Conservation (phyloP, 2,113 vertebrate genomes). For the Panthera leo region DNA sequence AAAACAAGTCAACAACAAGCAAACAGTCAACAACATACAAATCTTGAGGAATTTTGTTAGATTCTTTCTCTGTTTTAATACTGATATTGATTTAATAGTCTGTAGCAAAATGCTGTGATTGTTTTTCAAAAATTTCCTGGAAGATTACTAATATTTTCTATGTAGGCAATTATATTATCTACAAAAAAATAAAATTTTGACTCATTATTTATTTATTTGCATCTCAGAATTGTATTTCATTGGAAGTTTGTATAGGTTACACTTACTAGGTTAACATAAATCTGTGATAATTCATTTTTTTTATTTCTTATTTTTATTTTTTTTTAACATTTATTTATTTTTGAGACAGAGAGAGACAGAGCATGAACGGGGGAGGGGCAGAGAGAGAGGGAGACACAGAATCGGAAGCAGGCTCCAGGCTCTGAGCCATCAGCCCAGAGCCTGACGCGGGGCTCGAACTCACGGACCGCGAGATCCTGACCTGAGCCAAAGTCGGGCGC, state of each 20-base stretch:
- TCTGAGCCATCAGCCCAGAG: no score
- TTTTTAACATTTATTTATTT: no score
- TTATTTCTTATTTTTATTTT: no score
- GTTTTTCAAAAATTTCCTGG: background rate
- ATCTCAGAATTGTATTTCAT: background rate
- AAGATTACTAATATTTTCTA: background rate
- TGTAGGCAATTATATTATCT: background rate
- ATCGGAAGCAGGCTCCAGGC: no score
- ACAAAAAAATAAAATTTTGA: background rate
- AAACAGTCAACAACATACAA: background rate
- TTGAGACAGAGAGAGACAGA: no score
- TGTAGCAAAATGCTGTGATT: background rate
- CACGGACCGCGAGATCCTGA: no score
- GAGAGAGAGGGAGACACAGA: no score
- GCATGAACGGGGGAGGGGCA: no score
- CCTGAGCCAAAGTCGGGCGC: no score
- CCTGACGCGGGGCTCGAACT: no score
- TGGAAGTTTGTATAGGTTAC: background rate
- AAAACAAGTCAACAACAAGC: background rate
- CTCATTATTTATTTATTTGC: background rate
- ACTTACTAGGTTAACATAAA: background rate
- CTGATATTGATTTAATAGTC: background rate
- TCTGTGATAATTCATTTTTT: background rate
- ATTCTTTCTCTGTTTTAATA: background rate
- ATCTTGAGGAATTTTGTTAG: background rate